Percentiles rank a stretch among this genome's conserved stretches.
phyloP scores from a whole-genome alignment of 2,797 vertebrate genomes.

The Acridotheres tristis region DNA sequence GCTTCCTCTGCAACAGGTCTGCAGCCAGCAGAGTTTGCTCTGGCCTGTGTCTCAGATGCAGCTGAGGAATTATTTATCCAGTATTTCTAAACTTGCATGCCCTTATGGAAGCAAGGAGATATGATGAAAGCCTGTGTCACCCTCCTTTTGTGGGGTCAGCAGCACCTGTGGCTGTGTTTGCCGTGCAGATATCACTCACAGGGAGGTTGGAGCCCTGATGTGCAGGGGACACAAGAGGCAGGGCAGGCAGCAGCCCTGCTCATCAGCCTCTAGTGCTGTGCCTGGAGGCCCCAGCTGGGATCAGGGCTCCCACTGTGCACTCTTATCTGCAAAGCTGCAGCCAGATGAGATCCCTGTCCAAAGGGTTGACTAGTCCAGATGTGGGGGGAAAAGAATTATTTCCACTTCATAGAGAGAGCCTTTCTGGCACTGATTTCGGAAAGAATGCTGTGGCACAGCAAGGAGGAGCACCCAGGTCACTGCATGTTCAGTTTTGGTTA shows the following conservation, averaged over 20 bases:
- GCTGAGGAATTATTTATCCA: not conserved
- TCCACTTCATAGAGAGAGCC: not conserved
- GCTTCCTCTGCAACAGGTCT: not conserved
- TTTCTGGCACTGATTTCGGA: not conserved
- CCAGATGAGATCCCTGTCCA: not conserved
- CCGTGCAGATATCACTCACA: not conserved
- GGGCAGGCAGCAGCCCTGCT: not conserved
- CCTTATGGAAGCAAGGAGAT: not conserved
- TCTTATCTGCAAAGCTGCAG: slow-evolving; percentile 21
- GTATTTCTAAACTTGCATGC: not conserved
- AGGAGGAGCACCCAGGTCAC: not conserved
- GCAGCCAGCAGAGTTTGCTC: not conserved
- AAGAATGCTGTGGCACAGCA: not conserved
- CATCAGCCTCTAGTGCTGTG: not conserved
- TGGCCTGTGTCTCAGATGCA: not conserved
- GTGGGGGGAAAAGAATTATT: not conserved
- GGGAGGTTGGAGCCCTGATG: not conserved
- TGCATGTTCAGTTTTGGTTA: not conserved
- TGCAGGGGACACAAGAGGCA: not conserved
- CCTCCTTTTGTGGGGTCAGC: not conserved
- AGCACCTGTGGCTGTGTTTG: not conserved
- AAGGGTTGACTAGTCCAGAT: not conserved
- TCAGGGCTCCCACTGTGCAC: not conserved
- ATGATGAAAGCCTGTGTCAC: not conserved
- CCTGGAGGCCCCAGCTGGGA: not conserved